Base-by-base conservation (phyloP, 2,888 invertebrate species). In the Trichopoda pennipes region DNA sequence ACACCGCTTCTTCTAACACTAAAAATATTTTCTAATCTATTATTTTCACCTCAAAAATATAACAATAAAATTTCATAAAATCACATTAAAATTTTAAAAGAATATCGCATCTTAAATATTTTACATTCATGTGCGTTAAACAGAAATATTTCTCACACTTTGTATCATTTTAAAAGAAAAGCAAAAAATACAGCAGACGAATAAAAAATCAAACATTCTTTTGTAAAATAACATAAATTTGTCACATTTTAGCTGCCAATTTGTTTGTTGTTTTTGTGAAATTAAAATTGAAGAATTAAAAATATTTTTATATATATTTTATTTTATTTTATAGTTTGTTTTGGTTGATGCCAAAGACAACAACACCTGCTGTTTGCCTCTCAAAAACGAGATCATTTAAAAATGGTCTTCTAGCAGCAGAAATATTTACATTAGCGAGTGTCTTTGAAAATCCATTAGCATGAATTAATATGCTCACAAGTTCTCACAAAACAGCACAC, bases 221-320 rank as follows among this genome's bases (percentile, higher is more conserved):
- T 75, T 75, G 75, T 78, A 75, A 79, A 82, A 82, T 82, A 79
- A 78, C 82, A 78, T 81, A 82, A 82, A 82, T 82, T 82, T 82
- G 82, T 82, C 82, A 82, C 82, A 82, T 82, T 82, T 82, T 82
- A 82, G 82, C 78, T 79, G 82, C 82, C 82, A 82, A 82, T 82
- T 82, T 82, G 78, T 75, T 79, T 74, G 75, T 79, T 82, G 66
- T 60, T 78, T 70, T 75, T 81, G 64, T 75, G 64, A 74, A 1
- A 47, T 32, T 68, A 38, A 38, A 1, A 47, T 32, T 68, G 12
- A 38, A 38, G 38, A 38, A 38, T 12, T 12, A 12, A 12, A 38
- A 38, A 38, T 38, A 38, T 38, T 38, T 38, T 12, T 12, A 38
- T 32, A 32, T 55, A 38, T 19, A 56, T 72, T 66, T 79, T 72